Base-by-base conservation (phyloP, 2,797 vertebrate genomes). In the Xenentodon cancila region DNA sequence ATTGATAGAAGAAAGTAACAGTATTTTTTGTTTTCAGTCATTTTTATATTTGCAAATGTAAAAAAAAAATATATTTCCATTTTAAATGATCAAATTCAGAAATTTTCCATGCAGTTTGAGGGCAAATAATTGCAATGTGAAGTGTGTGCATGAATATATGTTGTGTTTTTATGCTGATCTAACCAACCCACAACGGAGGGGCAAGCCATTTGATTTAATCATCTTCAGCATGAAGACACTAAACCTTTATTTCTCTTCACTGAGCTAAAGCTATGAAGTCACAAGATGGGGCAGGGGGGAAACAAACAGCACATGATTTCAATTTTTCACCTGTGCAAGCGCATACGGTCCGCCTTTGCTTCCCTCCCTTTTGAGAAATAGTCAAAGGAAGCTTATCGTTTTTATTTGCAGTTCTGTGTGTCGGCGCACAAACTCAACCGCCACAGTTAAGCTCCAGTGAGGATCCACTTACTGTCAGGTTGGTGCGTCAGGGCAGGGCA, bases 171-270 rank as follows among this genome's bases (percentile, higher is more conserved):
- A 81, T 82, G 79, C 13, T 88, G 88, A 88, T 86, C 86, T 83
- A 88, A 82, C 85, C 86, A 67, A 75, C 53, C 77, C 67, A 59
- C 20, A 11, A 19, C 59, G 74, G 75, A 85, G 64, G 67, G 68
- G 83, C 75, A 90, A 91, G 87, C 89, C 91, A 90, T 89, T 82
- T 0, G 32, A 84, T 77, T 75, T 62, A 71, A 75, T 63, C 46
- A 59, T 86, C 59, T 81, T 25, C 9, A 53, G 59, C 63, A 63
- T 52, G 62, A 74, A 74, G 19, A 47, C 71, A 75, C 68, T 73
- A 84, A 85, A 77, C 76, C 20, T 53, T 19, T 32, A 25, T 37
- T 53, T 66, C 82, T 77, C 59, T 48, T 69, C 44, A 47, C 20
- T 66, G 42, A 55, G 76, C 79, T 32, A 27, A 85, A 88, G 84